Evolutionary conservation across 1,140 invertebrate species (phyloP), one percentile per base, ranked within the genome.

Genomic region (Zeugodacus cucurbitae): DNA sequence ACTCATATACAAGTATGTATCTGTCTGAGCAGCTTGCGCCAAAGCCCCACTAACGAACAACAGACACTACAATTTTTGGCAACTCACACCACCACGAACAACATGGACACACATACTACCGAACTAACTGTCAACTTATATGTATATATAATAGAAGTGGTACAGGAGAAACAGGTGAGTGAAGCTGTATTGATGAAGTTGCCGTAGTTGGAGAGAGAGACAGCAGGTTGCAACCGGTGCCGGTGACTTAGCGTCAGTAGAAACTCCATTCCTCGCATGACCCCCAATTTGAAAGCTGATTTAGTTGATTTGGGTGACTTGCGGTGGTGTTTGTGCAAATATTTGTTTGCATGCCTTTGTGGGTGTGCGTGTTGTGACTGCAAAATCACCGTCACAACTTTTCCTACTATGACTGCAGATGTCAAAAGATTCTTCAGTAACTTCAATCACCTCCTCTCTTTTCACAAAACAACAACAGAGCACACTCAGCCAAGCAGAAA

Each of bases 1-100:
- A 74, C 22, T 41, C 32, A 74, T 74, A 41, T 11, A 32, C 32
- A 7, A 7, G 7, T 74, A 44, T 44, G 6, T 17, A 29, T 26
- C n/a, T n/a, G 41, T 26, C 3, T n/a, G 14, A 22, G 74, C 74
- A 54, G n/a, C 41, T 14, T 26, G 74, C 41, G 32, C 29, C 44
- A 82, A 54, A 82, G 37, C 41, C 74, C 6, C 74, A 82, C 74
- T 82, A 82, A 82, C 74, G 74, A 54, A 82, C 74, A 82, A 82
- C 74, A 82, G 41, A 26, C 7, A 48, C 74, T 26, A 54, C 74
- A 29, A 14, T n/a, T 26, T 48, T n/a, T 26, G 74, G 8, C 20
- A 74, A 17, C 17, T 32, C 34, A n/a, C 22, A 8, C 48, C 48
- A 54, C 0, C 48, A 17, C 20, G 3, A 20, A 62, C 58, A n/a